phyloP scores from a whole-genome alignment of 1,140 invertebrate species.

The Lepidurus arcticus region DNA sequence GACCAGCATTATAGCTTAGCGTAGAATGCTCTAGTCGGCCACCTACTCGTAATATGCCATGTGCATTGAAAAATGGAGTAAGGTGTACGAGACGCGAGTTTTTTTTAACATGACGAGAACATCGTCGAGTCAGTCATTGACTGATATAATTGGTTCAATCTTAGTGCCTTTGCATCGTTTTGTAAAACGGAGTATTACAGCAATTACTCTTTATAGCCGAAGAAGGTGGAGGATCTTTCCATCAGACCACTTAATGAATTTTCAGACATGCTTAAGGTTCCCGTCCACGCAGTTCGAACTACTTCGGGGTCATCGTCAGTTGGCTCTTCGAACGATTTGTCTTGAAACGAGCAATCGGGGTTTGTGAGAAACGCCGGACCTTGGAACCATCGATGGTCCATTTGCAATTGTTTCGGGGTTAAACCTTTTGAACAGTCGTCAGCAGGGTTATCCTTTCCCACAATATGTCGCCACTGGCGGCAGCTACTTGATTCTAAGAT shows the following conservation, averaged over 20 bases:
- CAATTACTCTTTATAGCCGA: not conserved
- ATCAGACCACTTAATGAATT: not conserved
- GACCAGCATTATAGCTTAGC: not conserved
- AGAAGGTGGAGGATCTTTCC: not conserved
- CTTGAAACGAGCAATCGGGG: not conserved
- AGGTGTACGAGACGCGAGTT: not conserved
- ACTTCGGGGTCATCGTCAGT: not conserved
- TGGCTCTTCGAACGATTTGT: no score
- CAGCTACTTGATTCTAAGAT: conserved; percentile 31
- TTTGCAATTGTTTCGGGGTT: not conserved
- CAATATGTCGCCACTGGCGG: conserved; percentile 28
- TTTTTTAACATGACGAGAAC: no score
- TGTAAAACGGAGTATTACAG: not conserved
- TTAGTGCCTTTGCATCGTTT: not conserved
- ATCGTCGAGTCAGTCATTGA: not conserved
- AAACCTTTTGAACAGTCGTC: conserved; percentile 31
- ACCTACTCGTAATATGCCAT: not conserved
- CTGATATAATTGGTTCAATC: not conserved
- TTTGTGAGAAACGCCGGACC: not conserved
- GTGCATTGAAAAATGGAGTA: conserved; percentile 13
- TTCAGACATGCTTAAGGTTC: not conserved
- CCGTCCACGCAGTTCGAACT: not conserved
- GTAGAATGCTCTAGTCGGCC: not conserved
- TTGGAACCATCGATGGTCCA: not conserved
- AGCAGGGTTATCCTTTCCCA: conserved; percentile 34